Evolutionary conservation across 2,797 vertebrate species (phyloP).

Genomic region (Pelodytes ibericus): DNA sequence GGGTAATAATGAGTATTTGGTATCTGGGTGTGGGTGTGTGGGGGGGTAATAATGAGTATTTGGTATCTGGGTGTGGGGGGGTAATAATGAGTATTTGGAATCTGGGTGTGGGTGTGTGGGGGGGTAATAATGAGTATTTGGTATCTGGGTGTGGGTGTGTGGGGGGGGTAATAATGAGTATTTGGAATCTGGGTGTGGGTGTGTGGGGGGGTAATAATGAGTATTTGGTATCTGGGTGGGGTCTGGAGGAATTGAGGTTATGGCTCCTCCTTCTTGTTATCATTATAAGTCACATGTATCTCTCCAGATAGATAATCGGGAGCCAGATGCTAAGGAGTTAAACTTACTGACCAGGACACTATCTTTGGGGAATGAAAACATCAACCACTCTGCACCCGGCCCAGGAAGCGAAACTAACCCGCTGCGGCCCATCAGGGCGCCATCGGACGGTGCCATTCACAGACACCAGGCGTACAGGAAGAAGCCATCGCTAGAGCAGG

Average conservation of each 20-base stretch:
- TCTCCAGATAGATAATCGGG: slow-evolving; percentile 63
- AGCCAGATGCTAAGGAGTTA: slow-evolving; percentile 65
- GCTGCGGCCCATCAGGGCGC: background rate
- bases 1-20: too few relatives aligned
- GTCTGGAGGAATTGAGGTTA: too few relatives aligned
- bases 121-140: too few relatives aligned
- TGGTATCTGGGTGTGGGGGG: background rate
- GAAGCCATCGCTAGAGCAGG: background rate
- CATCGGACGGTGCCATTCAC: too few relatives aligned
- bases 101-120: too few relatives aligned
- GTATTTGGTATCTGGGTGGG: too few relatives aligned
- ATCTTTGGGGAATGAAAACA: background rate
- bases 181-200: too few relatives aligned
- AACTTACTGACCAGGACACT: slow-evolving; percentile 22
- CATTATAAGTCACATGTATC: background rate
- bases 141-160: too few relatives aligned
- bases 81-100: fast-evolving
- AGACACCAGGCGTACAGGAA: background rate
- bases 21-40: too few relatives aligned
- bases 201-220: too few relatives aligned
- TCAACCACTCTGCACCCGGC: background rate
- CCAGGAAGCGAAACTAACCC: background rate
- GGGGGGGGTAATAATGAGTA: fast-evolving
- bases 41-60: background rate
- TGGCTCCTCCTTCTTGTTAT: too few relatives aligned